Evolutionary conservation across 2,888 invertebrate species (phyloP).

Genomic region (Meghimatium bilineatum): DNA sequence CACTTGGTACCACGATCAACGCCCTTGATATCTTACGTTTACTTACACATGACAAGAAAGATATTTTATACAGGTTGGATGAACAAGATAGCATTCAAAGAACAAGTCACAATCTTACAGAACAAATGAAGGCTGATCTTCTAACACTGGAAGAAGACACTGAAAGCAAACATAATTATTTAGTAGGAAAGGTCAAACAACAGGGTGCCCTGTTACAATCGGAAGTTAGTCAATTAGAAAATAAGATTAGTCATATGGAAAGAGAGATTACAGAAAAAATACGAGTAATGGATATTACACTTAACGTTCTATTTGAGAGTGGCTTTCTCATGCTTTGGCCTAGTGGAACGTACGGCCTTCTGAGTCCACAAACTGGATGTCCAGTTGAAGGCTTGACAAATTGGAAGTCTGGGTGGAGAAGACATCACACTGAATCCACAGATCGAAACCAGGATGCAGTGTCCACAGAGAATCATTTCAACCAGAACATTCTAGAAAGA

Average conservation of each 20-base stretch:
- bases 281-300: background rate
- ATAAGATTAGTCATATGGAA: background rate
- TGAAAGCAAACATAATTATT: background rate
- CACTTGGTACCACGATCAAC: background rate
- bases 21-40: background rate
- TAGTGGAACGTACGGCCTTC: conserved; percentile 22
- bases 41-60: background rate
- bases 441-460: conserved; percentile 5
- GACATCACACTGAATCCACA: conserved; percentile 31
- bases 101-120: background rate
- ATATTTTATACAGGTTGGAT: background rate
- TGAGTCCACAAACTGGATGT: conserved; percentile 20
- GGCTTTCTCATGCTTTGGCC: conserved; percentile 27
- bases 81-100: background rate
- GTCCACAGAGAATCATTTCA: background rate
- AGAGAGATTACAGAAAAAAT: background rate
- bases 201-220: background rate
- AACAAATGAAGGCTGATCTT: background rate
- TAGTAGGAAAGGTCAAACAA: background rate
- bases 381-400: background rate
- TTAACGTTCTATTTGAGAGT: background rate
- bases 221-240: background rate
- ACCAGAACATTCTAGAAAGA: background rate
- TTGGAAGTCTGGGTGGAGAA: conserved; percentile 12
- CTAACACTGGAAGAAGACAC: background rate